A percentile compares a stretch with the other conserved stretches of the same genome.
phyloP scores from a whole-genome alignment of 2,888 invertebrate species.

The Drosophila pullipes region DNA sequence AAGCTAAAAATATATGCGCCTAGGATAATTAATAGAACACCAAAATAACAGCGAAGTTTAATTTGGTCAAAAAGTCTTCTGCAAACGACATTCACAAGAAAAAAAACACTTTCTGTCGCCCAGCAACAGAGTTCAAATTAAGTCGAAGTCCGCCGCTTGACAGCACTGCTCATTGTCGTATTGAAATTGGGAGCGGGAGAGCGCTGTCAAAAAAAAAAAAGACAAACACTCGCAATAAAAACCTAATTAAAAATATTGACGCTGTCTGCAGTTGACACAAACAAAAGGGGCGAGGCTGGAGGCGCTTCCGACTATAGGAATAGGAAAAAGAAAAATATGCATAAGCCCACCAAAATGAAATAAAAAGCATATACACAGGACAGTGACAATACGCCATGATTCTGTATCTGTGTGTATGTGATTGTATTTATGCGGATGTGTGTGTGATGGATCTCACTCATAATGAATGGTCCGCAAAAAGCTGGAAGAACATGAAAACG shows the following conservation, averaged over 20 bases:
- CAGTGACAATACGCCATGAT: constrained; percentile 48
- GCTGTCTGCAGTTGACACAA: constrained; percentile 34
- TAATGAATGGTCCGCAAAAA: constrained; percentile 51
- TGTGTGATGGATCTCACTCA: constrained; percentile 39
- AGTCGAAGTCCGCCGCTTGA: constrained; percentile 6
- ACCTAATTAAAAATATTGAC: constrained; percentile 40
- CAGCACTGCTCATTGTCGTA: constrained; percentile 9
- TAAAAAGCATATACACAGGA: constrained; percentile 33
- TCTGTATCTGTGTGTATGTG: constrained; percentile 5
- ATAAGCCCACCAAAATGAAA: constrained; percentile 21
- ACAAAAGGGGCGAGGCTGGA: constrained; percentile 35
- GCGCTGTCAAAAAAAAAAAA: constrained; percentile 22
- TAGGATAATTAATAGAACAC: constrained; percentile 8
- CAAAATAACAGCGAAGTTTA: background rate
- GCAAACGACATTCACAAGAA: background rate
- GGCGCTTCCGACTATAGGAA: constrained; percentile 33
- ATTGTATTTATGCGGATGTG: constrained; percentile 2
- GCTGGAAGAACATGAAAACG: constrained; percentile 37
- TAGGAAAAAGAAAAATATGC: constrained; percentile 21
- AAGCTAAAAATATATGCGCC: background rate
- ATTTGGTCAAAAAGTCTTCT: constrained; percentile 2
- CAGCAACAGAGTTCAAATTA: constrained; percentile 47
- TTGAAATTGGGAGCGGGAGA: constrained; percentile 10
- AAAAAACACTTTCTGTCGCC: constrained; percentile 23
- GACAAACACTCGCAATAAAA: constrained; percentile 29